These are phyloP conservation scores for Cyanoliseus patagonus DNA, from an alignment of 2,113 vertebrate species.

Conservation along the genomic window DNA sequence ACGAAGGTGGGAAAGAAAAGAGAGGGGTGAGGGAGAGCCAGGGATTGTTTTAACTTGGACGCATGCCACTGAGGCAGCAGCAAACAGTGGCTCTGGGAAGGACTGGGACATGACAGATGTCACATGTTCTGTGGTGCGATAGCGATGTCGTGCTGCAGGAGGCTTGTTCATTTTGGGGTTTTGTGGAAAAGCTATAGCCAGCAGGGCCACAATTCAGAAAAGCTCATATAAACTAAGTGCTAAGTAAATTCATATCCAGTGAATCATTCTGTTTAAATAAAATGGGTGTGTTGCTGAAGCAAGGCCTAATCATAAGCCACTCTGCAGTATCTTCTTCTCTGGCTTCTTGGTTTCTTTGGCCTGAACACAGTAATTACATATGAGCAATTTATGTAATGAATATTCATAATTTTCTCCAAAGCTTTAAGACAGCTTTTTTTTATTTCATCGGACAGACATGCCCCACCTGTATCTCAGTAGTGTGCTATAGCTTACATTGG, in stretches of 20 bases:
- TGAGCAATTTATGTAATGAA: constrained; percentile 26
- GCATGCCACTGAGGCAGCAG: background rate
- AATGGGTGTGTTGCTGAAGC: background rate
- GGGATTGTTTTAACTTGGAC: background rate
- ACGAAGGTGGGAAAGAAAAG: background rate
- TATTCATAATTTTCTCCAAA: constrained; percentile 22
- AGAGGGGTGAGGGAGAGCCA: background rate
- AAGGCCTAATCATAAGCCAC: constrained; percentile 33
- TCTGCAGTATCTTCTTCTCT: constrained; percentile 23
- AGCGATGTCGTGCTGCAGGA: background rate
- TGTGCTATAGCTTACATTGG: constrained; percentile 47
- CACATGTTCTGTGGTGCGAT: background rate
- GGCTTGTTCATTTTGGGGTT: background rate
- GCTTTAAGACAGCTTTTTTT: constrained; percentile 12
- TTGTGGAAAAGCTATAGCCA: background rate
- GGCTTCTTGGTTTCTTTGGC: constrained; percentile 35
- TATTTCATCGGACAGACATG: background rate
- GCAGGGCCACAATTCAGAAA: background rate
- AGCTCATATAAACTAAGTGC: background rate
- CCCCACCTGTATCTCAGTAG: background rate
- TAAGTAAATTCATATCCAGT: background rate
- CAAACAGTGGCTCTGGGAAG: background rate
- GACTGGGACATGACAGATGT: background rate
- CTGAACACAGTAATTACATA: constrained; percentile 5
- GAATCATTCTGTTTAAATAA: background rate